Evolutionary conservation across 2,113 vertebrate species (phyloP).

Genomic region (Podiceps cristatus): DNA sequence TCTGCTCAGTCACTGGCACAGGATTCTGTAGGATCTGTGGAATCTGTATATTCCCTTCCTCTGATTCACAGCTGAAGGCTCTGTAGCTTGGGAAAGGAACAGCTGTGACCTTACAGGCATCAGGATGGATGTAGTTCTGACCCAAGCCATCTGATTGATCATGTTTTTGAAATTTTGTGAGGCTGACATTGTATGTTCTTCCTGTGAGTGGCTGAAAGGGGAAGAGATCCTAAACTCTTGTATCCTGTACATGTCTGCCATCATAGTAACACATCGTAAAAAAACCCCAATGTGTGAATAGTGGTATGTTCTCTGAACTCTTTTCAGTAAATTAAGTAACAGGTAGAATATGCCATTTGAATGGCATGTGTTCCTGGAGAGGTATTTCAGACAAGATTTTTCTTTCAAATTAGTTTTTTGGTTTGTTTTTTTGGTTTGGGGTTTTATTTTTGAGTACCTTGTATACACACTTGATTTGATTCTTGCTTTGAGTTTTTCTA

Average conservation of each 20-base stretch:
- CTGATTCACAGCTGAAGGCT: not conserved
- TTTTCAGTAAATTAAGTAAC: slow-evolving; percentile 25
- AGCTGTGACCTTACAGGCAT: accelerated
- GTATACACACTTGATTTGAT: not conserved
- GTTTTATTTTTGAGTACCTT: not conserved
- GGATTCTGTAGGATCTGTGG: not conserved
- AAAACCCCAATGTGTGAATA: not conserved
- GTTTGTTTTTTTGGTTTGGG: not conserved
- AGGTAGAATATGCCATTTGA: slow-evolving; percentile 23
- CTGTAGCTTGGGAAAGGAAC: not conserved
- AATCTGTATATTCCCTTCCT: not conserved
- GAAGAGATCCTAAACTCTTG: not conserved
- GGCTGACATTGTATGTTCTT: not conserved
- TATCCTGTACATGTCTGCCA: not conserved
- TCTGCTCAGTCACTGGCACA: not conserved
- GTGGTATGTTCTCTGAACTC: not conserved
- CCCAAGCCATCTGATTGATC: not conserved
- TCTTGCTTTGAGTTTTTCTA: not conserved
- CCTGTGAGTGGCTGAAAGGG: not conserved
- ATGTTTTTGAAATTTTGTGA: not conserved
- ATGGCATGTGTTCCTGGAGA: not conserved
- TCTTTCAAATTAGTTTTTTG: not conserved
- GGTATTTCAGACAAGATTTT: not conserved
- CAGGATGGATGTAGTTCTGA: not conserved
- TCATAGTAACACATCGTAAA: not conserved